A percentile compares a stretch with the other conserved stretches of the same genome.
These are phyloP conservation scores for Myiotriccus ornatus DNA, from an alignment of 2,797 vertebrate genomes.

Conservation along the genomic window DNA sequence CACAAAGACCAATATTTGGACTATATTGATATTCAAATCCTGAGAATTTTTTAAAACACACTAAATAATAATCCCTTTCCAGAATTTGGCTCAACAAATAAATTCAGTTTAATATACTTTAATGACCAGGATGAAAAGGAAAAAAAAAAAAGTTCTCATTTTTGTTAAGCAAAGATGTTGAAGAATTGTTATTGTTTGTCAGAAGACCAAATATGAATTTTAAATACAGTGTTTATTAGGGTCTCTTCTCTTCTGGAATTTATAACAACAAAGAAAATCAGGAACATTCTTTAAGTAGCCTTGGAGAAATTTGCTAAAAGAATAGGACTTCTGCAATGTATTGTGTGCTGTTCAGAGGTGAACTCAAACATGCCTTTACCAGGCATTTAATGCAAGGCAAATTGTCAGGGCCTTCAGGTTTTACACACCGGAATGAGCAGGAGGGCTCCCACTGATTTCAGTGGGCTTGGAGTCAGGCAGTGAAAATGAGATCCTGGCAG, in stretches of 20 bases:
- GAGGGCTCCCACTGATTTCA: background rate
- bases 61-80: background rate
- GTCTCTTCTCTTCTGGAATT: background rate
- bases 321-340: background rate
- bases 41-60: background rate
- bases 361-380: background rate
- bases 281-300: background rate
- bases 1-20: background rate
- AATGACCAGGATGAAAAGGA: background rate
- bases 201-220: background rate
- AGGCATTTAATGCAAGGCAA: background rate
- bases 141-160: background rate
- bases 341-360: background rate
- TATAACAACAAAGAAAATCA: background rate
- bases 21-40: background rate
- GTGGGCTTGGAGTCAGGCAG: background rate
- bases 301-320: background rate
- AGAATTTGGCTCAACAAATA: background rate
- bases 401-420: background rate
- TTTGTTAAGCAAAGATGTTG: background rate
- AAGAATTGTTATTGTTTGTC: background rate
- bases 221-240: background rate
- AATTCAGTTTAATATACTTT: background rate
- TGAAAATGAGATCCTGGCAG: background rate
- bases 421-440: background rate